Evolutionary conservation across 2,113 vertebrate species (phyloP), one percentile per base, ranked within the genome.

Genomic region (Myrmophylax atrothorax): DNA sequence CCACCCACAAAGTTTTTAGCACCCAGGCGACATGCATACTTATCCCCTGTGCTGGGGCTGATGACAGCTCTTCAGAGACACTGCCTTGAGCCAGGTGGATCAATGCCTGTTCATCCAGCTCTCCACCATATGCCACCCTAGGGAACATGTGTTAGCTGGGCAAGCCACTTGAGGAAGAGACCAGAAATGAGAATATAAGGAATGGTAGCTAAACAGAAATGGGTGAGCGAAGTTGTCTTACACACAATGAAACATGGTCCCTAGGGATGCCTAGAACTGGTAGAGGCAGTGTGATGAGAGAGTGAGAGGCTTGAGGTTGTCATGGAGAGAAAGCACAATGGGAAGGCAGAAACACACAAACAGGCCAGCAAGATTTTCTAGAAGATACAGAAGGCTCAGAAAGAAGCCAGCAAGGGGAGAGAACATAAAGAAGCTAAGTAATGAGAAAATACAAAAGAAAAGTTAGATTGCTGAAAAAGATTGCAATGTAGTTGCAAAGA

Each of bases 21-120:
- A 16, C 16, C 26, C 63, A 42, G 70, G 14, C 0, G 0, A 24
- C 0, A 2, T 3, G 12, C 70, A 55, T 88, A 14, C 86, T 13
- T 0, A 52, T 83, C 18, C 44, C 38, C 62, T 38, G 70, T 14
- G 75, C 79, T 0, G 4, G 58, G 66, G 37, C 44, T 84, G 84
- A 77, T 58, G 69, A 84, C 18, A 64, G 37, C 50, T 89, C 1
- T 70, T 70, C 55, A 40, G 66, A 78, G 35, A 9, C 0, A 0
- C 79, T 28, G 69, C 1, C 0, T 59, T 35, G n/a, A 52, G 60
- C 81, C 42, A 22, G 64, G 35, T 55, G 13, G 24, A 53, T 52
- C 40, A 23, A 16, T 0, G 0, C 42, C 68, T 2, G 6, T 69
- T 73, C 60, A 25, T 40, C 56, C 62, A 50, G 56, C n/a, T 60